Evolutionary conservation across 1,140 invertebrate genomes (phyloP).

Genomic region (Chrysomallon squamiferum): DNA sequence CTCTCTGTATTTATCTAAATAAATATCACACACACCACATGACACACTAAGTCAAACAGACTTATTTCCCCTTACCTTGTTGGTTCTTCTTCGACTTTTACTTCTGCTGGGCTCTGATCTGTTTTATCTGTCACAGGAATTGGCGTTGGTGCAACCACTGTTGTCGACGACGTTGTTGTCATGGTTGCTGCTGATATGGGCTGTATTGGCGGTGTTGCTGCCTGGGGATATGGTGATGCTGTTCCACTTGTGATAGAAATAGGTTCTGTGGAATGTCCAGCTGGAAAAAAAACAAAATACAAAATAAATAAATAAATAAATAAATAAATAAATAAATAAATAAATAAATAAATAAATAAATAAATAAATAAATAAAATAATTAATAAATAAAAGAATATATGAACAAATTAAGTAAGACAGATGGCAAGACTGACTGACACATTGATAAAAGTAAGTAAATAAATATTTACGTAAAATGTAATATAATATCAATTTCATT

Average conservation of each 20-base stretch:
- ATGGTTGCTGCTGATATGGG: conserved; percentile 13
- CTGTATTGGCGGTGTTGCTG: conserved; percentile 22
- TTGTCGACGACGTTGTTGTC: background rate
- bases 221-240: background rate
- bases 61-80: conserved; percentile 25
- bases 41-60: background rate
- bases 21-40: too few species aligned
- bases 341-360: background rate
- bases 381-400: background rate
- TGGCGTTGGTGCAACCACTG: conserved; percentile 21
- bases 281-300: background rate
- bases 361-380: background rate
- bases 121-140: conserved; percentile 5
- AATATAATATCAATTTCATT: too few species aligned
- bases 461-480: too few species aligned
- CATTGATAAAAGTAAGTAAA: too few species aligned
- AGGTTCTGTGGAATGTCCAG: conserved; percentile 3
- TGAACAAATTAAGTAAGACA: background rate
- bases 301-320: background rate
- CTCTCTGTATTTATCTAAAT: too few species aligned
- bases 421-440: too few species aligned
- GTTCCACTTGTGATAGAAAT: background rate
- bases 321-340: conserved; percentile 1
- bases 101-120: background rate
- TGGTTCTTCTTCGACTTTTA: conserved; percentile 22